Conservation (phyloP, 2,888 invertebrate genomes). For the Troides aeacus region DNA sequence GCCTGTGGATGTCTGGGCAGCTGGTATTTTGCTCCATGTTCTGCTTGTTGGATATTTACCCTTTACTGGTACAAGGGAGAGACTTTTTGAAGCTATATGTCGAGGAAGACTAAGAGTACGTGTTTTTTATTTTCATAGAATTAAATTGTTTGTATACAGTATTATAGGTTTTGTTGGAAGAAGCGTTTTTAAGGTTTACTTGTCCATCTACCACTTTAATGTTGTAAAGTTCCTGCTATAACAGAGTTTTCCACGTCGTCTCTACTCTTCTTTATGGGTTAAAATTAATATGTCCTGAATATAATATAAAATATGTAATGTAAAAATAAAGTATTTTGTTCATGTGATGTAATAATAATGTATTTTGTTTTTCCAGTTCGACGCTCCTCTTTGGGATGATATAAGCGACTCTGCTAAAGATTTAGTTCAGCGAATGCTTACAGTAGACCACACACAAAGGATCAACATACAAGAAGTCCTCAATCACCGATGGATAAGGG, state of each 20-base stretch:
- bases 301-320: no score
- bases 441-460: constrained; percentile 93
- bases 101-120: constrained; percentile 89
- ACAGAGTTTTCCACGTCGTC: no score
- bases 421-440: constrained; percentile 94
- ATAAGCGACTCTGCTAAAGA: constrained; percentile 98
- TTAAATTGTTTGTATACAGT: no score
- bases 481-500: constrained; percentile 97
- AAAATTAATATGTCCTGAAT: no score
- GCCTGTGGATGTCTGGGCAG: constrained; percentile 98
- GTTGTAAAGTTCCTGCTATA: no score
- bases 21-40: constrained; percentile 96
- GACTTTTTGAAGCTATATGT: constrained; percentile 95
- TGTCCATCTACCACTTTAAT: no score
- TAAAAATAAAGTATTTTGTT: no score
- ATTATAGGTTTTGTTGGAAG: no score
- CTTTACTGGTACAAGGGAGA: constrained; percentile 95
- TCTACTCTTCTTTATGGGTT: no score
- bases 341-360: no score
- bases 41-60: constrained; percentile 96
- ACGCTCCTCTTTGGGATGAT: constrained; percentile 93
- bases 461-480: constrained; percentile 97
- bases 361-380: constrained; percentile 82
- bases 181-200: no score
- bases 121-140: constrained; percentile 9